These are phyloP conservation scores for Clarias macrocephalus DNA, from an alignment of 2,113 vertebrate species.

Conservation along the genomic window DNA sequence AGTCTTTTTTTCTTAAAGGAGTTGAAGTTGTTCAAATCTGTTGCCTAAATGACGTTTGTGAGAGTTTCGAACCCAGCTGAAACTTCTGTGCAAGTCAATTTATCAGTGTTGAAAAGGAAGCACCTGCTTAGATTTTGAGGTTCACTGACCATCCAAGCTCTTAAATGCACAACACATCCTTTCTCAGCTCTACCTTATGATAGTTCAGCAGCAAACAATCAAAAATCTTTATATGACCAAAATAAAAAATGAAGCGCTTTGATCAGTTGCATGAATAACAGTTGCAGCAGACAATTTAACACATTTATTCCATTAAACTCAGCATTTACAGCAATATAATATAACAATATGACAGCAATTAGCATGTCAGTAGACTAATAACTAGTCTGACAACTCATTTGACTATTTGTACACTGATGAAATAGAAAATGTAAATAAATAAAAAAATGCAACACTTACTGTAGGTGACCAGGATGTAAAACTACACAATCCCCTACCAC, in stretches of 20 bases:
- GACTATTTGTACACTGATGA: background rate
- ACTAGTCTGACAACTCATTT: background rate
- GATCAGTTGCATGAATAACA: too few species aligned
- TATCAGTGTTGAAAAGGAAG: conserved; percentile 61
- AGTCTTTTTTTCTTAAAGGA: background rate
- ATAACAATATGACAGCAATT: background rate
- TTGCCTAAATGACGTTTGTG: conserved; percentile 46
- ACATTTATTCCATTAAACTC: background rate
- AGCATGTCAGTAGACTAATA: background rate
- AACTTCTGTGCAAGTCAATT: conserved; percentile 50
- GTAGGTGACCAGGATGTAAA: conserved; percentile 1
- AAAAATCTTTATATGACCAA: conserved; percentile 7
- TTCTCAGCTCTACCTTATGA: conserved; percentile 34
- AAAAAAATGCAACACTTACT: conserved; percentile 31
- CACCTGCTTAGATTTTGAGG: conserved; percentile 69
- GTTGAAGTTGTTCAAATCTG: conserved; percentile 52
- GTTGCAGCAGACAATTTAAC: background rate
- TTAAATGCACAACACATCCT: conserved; percentile 35
- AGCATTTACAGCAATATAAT: background rate
- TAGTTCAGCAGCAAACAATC: conserved; percentile 32
- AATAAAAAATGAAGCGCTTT: background rate
- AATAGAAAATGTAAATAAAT: background rate
- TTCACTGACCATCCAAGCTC: conserved; percentile 63
- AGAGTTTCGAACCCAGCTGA: conserved; percentile 50
- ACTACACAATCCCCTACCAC: background rate